Evolutionary conservation across 2,797 vertebrate species (phyloP).

Genomic region (Tinamus major): DNA sequence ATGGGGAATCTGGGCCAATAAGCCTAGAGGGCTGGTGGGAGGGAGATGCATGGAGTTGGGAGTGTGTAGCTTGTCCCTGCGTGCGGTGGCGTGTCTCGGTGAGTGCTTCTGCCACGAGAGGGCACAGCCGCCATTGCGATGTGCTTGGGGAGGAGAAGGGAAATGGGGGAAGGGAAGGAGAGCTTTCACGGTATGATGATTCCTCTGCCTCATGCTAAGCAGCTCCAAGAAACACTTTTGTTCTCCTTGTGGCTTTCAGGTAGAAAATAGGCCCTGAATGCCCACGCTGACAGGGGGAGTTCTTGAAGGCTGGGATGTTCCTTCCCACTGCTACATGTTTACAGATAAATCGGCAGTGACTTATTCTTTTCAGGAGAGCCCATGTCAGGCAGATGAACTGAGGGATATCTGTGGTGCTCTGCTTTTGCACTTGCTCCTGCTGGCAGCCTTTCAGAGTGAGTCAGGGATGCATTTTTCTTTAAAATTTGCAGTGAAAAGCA

Average conservation of each 20-base stretch:
- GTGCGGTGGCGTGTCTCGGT: neutral
- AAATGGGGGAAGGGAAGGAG: neutral
- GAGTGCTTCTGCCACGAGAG: conserved; percentile 56
- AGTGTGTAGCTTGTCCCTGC: accelerated
- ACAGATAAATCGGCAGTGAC: neutral
- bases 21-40: accelerated
- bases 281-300: neutral
- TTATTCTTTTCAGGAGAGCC: neutral
- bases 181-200: neutral
- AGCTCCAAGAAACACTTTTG: neutral
- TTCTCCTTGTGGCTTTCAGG: neutral
- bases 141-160: neutral
- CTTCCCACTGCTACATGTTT: neutral
- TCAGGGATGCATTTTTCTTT: neutral
- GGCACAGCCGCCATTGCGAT: conserved; percentile 55
- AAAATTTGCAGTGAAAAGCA: neutral
- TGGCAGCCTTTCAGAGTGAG: accelerated
- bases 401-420: neutral
- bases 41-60: neutral
- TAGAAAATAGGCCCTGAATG: neutral
- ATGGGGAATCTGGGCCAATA: neutral
- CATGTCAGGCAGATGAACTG: neutral
- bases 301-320: neutral
- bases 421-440: neutral
- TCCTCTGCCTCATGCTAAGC: neutral